Conservation (phyloP, 1,140 invertebrate species). For the Berghia stephanieae region DNA sequence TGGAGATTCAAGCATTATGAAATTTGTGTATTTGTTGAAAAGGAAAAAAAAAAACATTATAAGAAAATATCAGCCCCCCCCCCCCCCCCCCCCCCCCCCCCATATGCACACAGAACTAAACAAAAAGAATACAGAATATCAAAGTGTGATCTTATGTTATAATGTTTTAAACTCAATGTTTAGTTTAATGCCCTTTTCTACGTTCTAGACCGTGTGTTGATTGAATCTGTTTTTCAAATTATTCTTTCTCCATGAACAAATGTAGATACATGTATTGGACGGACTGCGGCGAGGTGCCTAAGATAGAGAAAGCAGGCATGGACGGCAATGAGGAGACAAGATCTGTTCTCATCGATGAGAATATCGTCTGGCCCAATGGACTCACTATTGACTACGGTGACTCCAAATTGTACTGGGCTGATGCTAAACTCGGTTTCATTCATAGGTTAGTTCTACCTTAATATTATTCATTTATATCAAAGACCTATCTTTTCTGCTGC, state of each 20-base stretch:
- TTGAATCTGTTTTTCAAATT: no score
- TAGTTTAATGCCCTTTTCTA: no score
- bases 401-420: constrained; percentile 96
- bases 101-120: no score
- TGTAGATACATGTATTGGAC: constrained; percentile 91
- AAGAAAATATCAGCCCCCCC: no score
- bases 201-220: no score
- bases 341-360: constrained; percentile 80
- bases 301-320: constrained; percentile 96
- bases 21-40: no score
- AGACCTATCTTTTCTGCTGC: background rate
- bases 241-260: constrained; percentile 38
- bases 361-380: constrained; percentile 87
- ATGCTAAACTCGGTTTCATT: constrained; percentile 74
- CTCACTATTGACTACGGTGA: constrained; percentile 97
- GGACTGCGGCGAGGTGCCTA: constrained; percentile 98
- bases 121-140: background rate
- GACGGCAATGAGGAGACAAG: constrained; percentile 91
- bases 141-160: background rate
- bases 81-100: no score
- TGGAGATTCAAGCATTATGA: no score
- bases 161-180: background rate
- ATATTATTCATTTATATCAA: background rate
- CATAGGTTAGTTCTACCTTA: constrained; percentile 38
- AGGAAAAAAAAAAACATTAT: no score